Conservation (phyloP, 2,797 vertebrate genomes). For the Choloepus didactylus region DNA sequence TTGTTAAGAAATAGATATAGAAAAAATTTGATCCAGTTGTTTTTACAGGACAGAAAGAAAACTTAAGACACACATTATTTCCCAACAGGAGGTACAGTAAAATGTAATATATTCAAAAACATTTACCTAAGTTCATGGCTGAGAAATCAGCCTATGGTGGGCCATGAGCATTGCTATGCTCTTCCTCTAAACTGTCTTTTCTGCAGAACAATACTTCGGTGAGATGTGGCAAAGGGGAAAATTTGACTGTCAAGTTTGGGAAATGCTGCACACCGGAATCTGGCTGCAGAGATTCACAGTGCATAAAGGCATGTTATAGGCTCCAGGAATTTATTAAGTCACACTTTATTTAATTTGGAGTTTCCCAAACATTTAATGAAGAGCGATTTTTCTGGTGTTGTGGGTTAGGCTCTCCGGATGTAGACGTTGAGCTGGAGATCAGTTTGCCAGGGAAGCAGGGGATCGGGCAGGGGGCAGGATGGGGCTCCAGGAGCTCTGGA, state of each 20-base stretch:
- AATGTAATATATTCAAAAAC: background rate
- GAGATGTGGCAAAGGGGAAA: background rate
- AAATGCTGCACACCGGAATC: background rate
- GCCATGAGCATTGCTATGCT: background rate
- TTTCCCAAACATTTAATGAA: background rate
- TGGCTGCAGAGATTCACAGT: background rate
- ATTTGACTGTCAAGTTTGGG: background rate
- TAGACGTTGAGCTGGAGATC: background rate
- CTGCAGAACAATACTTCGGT: background rate
- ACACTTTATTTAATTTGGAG: background rate
- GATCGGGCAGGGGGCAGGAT: background rate
- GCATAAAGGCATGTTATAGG: background rate
- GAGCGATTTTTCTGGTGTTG: background rate
- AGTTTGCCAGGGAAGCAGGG: background rate
- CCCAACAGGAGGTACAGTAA: background rate
- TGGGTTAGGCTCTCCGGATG: background rate
- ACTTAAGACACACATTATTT: background rate
- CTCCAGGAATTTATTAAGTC: background rate
- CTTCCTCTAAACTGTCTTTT: background rate
- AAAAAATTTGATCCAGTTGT: background rate
- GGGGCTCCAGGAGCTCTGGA: background rate
- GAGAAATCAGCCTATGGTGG: background rate
- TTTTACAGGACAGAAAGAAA: conserved; percentile 3
- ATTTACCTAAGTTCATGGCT: background rate
- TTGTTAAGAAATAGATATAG: background rate